These are phyloP conservation scores for Brachynemurus nebulosus DNA, from an alignment of 2,888 invertebrate species.

Conservation along the genomic window DNA sequence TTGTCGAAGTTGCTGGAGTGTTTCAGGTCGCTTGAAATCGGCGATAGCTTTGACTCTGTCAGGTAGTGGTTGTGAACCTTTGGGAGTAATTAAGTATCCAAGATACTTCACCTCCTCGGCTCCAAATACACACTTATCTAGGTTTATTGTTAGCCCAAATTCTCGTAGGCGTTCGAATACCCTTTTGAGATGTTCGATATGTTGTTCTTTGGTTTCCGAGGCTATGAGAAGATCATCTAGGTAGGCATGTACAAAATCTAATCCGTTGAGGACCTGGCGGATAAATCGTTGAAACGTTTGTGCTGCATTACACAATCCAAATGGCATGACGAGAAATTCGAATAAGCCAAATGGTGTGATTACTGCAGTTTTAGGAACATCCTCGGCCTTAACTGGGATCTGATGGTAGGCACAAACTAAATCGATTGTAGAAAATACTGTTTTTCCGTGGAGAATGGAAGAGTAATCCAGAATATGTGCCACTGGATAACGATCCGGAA, in stretches of 20 bases:
- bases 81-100: conserved; percentile 13
- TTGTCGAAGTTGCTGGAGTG: conserved; percentile 20
- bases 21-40: conserved; percentile 20
- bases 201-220: not conserved
- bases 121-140: conserved; percentile 14
- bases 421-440: conserved; percentile 18
- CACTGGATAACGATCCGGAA: conserved; percentile 19
- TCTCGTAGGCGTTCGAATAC: not conserved
- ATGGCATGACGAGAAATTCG: conserved; percentile 20
- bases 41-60: conserved; percentile 14
- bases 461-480: conserved; percentile 22
- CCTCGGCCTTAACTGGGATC: conserved; percentile 20
- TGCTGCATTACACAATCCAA: conserved; percentile 20
- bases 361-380: conserved; percentile 11
- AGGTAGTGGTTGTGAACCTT: conserved; percentile 13
- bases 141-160: not conserved
- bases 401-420: conserved; percentile 20
- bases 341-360: too few relatives aligned
- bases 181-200: not conserved
- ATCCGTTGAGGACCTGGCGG: conserved; percentile 4
- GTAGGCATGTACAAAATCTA: not conserved
- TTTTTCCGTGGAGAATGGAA: conserved; percentile 14
- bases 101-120: conserved; percentile 12
- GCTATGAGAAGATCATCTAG: not conserved
- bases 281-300: conserved; percentile 16